Evolutionary conservation across 2,888 invertebrate species (phyloP), one percentile per base, ranked within the genome.

Genomic region (Ephialtes manifestator): DNA sequence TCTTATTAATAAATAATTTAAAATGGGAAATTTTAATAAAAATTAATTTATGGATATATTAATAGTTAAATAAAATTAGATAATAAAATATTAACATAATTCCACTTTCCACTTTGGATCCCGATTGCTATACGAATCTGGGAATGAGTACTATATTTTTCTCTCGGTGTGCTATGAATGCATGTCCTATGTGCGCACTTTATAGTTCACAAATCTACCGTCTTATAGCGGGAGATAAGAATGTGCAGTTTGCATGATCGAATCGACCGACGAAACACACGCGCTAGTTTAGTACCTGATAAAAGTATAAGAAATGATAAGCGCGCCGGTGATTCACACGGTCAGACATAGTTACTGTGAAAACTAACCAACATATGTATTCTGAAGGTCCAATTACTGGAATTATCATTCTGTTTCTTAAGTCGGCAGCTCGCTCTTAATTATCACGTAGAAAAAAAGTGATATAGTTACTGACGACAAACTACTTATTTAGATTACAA

Each of bases 291-390:
- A 39, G 39, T 51, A 68, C 28, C 28, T 31, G 68, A 70, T 76
- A 76, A 65, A 51, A 76, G 48, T 51, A 63, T 51, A 51, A 76
- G 13, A 35, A 76, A 18, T 35, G 35, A 35, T 65, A 76, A 76
- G 10, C 20, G 24, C 8, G 10, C 1, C 28, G 28, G 11, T 39
- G n/a, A n/a, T 35, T 39, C n/a, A 39, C 8, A 18, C 15, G 28
- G 58, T 58, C 58, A 15, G 1, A 7, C 15, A 1, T 58, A 4
- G 24, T n/a, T 58, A 1, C 13, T 11, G 28, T 58, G 13, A 15
- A 58, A 55, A 11, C 24, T 51, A n/a, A 55, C 24, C 0, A 58
- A 28, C 4, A 58, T 28, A 28, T 13, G 0, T 15, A 3, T 58
- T 13, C 13, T 24, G 13, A 28, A 58, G 24, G 10, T 24, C 5